Base-by-base conservation (phyloP, 2,113 vertebrate genomes). In the Charina bottae region DNA sequence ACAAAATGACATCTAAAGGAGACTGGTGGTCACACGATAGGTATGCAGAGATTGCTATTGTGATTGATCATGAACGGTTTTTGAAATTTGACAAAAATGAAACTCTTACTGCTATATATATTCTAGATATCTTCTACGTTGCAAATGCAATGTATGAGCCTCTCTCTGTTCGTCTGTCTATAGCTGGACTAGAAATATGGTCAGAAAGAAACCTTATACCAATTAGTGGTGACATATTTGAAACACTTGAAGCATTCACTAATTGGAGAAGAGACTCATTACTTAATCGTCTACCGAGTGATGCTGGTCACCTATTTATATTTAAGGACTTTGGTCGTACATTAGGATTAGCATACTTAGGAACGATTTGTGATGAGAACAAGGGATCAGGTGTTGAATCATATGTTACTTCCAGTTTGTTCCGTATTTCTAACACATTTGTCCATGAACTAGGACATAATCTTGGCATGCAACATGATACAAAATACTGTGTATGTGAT, bases 371-470 rank as follows among this genome's bases (percentile, higher is more conserved):
- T 92, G 8, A 1, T 0, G 0, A 0, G 0, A 0, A 3, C 1
- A 7, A 0, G n/a, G 91, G n/a, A 6, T 90, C 91, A 58, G 93
- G 23, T 33, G 3, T 93, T 55, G 90, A 89, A 21, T 56, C 33
- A 59, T 89, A 93, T 37, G 1, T 11, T 1, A 0, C 1, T 84
- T 3, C 42, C 4, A 8, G 21, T 42, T 26, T 90, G 1, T 1
- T 6, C 7, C 7, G 26, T 23, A 88, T 94, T 89, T 62, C 93
- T 83, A 10, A 33, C 3, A 0, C 33, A 23, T 49, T 94, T 72
- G 17, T 92, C 7, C 94, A 95, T 85, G 94, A 95, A 60, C 24
- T 93, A 1, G 93, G 93, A 46, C 93, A 95, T 83, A 89, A 55
- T 62, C 64, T 95, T 59, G 93, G 92, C 23, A 95, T 94, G 93